phyloP scores from a whole-genome alignment of 1,140 invertebrate species.

The Aplysia californica region DNA sequence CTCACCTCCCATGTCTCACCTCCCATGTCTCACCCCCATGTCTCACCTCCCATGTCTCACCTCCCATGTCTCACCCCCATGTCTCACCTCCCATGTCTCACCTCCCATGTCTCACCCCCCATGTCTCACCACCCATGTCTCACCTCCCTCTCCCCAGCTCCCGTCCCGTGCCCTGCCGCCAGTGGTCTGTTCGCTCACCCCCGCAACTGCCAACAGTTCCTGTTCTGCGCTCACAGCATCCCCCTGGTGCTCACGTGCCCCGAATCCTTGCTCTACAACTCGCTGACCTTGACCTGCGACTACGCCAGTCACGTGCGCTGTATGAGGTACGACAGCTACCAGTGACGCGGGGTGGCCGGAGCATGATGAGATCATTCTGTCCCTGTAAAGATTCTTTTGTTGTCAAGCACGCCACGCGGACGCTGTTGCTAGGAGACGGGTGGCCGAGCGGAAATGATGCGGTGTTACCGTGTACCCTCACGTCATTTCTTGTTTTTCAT shows the following conservation, averaged over 20 bases:
- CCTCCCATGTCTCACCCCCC: background rate
- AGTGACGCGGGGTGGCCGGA: background rate
- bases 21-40: no score
- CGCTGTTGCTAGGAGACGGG: background rate
- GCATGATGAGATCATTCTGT: background rate
- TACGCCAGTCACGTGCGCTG: slow-evolving; percentile 31
- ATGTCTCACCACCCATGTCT: background rate
- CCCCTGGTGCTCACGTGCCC: slow-evolving; percentile 35
- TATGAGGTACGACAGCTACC: slow-evolving; percentile 22
- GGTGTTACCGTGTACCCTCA: no score
- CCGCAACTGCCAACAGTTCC: slow-evolving; percentile 32
- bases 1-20: slow-evolving; percentile 25
- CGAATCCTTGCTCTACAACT: slow-evolving; percentile 31
- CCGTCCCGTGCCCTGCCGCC: slow-evolving; percentile 23
- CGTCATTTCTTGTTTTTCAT: no score
- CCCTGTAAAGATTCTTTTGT: background rate
- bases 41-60: background rate
- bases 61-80: background rate
- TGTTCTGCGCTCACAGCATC: slow-evolving; percentile 31
- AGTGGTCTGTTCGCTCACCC: slow-evolving; percentile 39
- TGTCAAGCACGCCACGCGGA: background rate
- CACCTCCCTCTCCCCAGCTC: background rate
- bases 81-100: background rate
- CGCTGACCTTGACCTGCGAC: slow-evolving; percentile 35
- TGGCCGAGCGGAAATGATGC: no score